phyloP scores from a whole-genome alignment of 2,888 invertebrate species.

The Hemicrepidius hirtus region DNA sequence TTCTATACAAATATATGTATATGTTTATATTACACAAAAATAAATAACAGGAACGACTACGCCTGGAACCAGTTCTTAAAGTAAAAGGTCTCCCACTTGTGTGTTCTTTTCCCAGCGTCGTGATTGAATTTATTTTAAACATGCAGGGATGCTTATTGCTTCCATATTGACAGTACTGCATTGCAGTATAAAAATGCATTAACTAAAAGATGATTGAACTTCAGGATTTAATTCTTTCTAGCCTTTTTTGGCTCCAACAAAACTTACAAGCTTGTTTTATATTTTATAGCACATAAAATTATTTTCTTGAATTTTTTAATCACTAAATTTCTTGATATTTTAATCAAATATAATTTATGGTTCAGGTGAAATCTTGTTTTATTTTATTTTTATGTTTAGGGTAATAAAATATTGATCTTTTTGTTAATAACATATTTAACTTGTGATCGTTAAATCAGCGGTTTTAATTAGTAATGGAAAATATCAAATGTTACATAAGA shows the following conservation, averaged over 20 bases:
- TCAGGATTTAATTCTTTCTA: background rate
- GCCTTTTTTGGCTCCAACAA: background rate
- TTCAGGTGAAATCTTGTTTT: constrained; percentile 15
- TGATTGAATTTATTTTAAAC: constrained; percentile 49
- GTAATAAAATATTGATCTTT: background rate
- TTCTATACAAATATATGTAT: constrained; percentile 64
- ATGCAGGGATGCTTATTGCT: constrained; percentile 47
- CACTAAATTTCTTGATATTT: constrained; percentile 28
- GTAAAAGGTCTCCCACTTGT: constrained; percentile 60
- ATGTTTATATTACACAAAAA: constrained; percentile 66
- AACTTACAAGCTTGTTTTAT: constrained; percentile 7
- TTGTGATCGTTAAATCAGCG: no score
- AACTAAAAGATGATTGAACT: background rate
- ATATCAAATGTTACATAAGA: no score
- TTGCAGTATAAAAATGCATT: constrained; percentile 21
- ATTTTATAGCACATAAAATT: constrained; percentile 39
- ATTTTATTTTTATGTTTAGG: constrained; percentile 13
- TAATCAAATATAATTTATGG: constrained; percentile 41
- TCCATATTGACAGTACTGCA: constrained; percentile 50
- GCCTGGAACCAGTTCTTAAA: constrained; percentile 64
- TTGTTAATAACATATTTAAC: no score
- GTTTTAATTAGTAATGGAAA: no score
- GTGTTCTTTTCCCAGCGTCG: constrained; percentile 36
- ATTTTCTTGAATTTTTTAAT: constrained; percentile 17
- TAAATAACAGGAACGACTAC: constrained; percentile 61